Percentiles rank a stretch among this genome's conserved stretches.
These are phyloP conservation scores for Otus scops DNA, from an alignment of 2,797 vertebrate species.

Conservation along the genomic window DNA sequence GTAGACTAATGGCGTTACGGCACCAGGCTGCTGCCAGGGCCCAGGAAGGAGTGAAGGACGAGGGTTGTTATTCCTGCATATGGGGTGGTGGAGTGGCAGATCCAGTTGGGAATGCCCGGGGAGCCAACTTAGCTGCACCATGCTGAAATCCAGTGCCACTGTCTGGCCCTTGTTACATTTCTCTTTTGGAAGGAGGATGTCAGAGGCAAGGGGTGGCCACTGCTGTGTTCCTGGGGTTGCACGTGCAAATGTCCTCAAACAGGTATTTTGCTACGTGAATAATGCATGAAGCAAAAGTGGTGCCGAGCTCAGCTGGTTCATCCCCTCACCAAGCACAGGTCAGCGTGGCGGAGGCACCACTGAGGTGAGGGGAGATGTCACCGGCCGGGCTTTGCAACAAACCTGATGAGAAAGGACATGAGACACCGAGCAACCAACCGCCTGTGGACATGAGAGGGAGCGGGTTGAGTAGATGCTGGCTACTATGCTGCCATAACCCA, in stretches of 20 bases:
- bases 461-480: neutral
- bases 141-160: neutral
- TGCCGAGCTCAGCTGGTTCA: neutral
- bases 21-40: neutral
- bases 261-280: neutral
- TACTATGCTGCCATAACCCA: neutral
- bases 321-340: accelerated
- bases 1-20: accelerated
- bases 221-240: accelerated
- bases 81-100: neutral
- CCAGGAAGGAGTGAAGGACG: neutral
- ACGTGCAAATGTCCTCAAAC: accelerated
- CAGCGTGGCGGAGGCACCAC: accelerated
- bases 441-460: neutral
- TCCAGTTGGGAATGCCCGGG: too few species aligned
- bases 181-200: neutral
- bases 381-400: neutral
- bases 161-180: accelerated
- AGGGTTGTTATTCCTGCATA: accelerated
- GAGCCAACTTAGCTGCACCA: too few species aligned
- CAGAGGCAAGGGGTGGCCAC: neutral
- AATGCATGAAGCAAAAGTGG: neutral
- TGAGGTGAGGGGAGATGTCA: neutral
- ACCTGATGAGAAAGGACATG: neutral
- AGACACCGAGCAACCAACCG: neutral